These are phyloP conservation scores for Ridgeia piscesae DNA, from an alignment of 1,140 invertebrate species.

Conservation along the genomic window DNA sequence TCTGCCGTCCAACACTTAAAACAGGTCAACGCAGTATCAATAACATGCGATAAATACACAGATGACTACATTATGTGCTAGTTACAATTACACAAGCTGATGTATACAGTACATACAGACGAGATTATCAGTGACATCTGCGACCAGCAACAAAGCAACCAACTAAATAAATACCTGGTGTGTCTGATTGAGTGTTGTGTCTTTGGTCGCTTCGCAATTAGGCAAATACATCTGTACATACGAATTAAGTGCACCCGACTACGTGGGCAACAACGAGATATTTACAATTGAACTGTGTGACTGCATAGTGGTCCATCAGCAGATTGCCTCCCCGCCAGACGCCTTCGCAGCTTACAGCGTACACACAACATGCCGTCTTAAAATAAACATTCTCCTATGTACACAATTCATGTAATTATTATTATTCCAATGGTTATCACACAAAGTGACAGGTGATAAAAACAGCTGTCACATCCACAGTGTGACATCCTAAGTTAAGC, in stretches of 20 bases:
- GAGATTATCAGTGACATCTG: background rate
- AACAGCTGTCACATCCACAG: background rate
- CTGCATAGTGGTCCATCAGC: background rate
- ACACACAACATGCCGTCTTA: background rate
- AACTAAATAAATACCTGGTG: background rate
- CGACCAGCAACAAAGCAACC: background rate
- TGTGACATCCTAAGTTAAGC: background rate
- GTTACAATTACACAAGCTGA: background rate
- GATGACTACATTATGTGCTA: background rate
- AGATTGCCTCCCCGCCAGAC: background rate
- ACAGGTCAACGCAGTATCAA: background rate
- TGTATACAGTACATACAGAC: background rate
- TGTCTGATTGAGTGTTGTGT: background rate
- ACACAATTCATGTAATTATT: background rate
- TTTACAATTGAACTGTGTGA: slow-evolving; percentile 1
- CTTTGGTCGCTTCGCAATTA: background rate
- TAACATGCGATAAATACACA: slow-evolving; percentile 6
- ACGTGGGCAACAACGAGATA: background rate
- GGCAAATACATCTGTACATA: background rate
- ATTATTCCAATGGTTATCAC: background rate
- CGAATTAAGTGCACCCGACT: background rate
- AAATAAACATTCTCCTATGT: background rate
- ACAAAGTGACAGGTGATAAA: background rate
- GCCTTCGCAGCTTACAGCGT: background rate
- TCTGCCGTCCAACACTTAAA: background rate